phyloP scores from a whole-genome alignment of 2,797 vertebrate genomes.

The Micromesistius poutassou region DNA sequence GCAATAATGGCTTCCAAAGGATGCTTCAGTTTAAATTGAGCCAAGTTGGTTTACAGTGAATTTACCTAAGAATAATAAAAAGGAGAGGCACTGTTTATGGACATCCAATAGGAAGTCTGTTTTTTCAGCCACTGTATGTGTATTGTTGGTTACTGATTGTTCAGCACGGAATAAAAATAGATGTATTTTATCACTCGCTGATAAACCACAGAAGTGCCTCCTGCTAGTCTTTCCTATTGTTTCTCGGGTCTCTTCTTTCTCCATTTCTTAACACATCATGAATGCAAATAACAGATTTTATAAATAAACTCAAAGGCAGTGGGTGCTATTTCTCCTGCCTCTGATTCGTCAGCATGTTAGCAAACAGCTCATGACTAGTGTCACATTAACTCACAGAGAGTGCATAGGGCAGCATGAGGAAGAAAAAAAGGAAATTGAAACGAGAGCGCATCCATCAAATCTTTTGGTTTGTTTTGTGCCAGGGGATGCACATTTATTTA shows the following conservation, averaged over 20 bases:
- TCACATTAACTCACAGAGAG: conserved; percentile 40
- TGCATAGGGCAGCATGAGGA: conserved; percentile 35
- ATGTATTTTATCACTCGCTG: neutral
- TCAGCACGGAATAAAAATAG: neutral
- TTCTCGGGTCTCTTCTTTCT: neutral
- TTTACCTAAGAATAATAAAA: neutral
- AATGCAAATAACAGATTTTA: conserved; percentile 43
- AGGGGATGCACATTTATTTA: conserved; percentile 44
- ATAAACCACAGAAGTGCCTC: neutral
- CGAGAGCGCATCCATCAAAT: conserved; percentile 30
- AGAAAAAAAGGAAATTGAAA: conserved; percentile 39
- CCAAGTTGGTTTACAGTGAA: neutral
- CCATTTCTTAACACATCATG: conserved; percentile 26
- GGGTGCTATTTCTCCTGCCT: conserved; percentile 23
- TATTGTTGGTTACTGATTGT: neutral
- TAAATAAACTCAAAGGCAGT: conserved; percentile 34
- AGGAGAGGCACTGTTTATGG: neutral
- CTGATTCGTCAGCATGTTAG: conserved; percentile 43
- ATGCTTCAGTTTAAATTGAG: neutral
- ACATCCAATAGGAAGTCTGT: neutral
- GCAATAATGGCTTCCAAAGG: neutral
- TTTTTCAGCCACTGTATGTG: neutral
- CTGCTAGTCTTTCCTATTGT: neutral
- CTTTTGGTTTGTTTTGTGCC: conserved; percentile 27
- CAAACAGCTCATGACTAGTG: conserved; percentile 40